phyloP scores from a whole-genome alignment of 37 sponge, comb jelly and placozoan genomes.

The Geodia barretti region DNA sequence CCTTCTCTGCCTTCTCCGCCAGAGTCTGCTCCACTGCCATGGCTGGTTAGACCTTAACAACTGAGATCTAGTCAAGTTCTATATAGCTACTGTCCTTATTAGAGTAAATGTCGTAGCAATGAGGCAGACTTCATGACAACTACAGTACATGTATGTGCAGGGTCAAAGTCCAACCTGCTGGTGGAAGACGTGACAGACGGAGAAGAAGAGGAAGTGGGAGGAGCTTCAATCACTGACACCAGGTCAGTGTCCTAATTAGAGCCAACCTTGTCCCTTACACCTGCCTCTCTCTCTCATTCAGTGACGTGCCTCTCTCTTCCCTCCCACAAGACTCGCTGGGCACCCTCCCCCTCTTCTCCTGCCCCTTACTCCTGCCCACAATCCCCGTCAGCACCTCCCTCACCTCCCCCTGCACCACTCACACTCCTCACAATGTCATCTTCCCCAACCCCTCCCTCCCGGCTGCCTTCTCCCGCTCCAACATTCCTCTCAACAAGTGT shows the following conservation, averaged over 20 bases:
- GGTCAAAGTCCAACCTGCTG: slow-evolving; percentile 56
- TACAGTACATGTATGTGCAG: not conserved
- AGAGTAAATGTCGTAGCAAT: not conserved
- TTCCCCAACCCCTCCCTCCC: not conserved
- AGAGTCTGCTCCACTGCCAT: not conserved
- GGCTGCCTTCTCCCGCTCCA: not conserved
- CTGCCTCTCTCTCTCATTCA: not conserved
- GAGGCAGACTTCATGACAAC: not conserved
- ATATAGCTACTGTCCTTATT: not conserved
- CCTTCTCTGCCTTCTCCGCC: not conserved
- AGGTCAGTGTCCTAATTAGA: not conserved
- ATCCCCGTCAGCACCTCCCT: not conserved
- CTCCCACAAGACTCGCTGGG: not conserved
- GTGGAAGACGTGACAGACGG: slow-evolving; percentile 17
- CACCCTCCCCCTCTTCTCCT: slow-evolving; percentile 3
- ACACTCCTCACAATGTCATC: not conserved
- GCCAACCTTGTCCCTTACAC: not conserved
- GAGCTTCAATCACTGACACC: not conserved
- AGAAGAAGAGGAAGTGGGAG: not conserved
- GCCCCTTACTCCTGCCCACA: not conserved
- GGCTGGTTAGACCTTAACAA: not conserved
- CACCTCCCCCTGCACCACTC: not conserved
- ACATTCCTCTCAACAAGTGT: not conserved
- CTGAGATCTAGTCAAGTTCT: not conserved
- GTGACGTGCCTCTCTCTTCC: not conserved